Base-by-base conservation (phyloP, 1,140 invertebrate genomes). In the Drosophila obscura region DNA sequence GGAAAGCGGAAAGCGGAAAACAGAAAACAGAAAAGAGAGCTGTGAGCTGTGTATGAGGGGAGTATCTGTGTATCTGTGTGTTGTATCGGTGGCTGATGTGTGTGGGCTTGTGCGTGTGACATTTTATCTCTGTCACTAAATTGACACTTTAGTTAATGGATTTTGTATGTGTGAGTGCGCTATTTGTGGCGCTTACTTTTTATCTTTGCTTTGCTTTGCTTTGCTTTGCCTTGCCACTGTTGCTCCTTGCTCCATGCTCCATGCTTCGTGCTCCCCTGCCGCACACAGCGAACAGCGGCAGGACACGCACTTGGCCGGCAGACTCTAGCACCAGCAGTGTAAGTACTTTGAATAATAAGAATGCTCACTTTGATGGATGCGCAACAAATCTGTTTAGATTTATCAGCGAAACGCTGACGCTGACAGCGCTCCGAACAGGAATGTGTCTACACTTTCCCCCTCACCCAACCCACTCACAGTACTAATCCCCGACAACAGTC, bases 71-170 rank as follows among this genome's bases (percentile, higher is more conserved):
- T 52, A 45, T 68, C 65, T 76, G 44, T 44, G 67, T 16, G 51
- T 63, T 39, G 49, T 77, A 77, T 69, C 64, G 64, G 49, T 39
- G 62, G 45, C 63, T 43, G 55, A 48, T 58, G 45, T 43, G 43
- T 67, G 45, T 72, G 45, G 61, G 48, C 35, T 52, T 72, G 61
- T 85, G 73, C 63, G 80, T 90, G 82, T 90, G 85, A 81, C 87
- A 81, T 90, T 90, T 90, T 90, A 90, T 90, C 85, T 90, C 75
- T 90, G 87, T 90, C 85, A 90, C 87, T 90, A 90, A 90, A 90
- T 90, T 90, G 85, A 90, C 85, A 90, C 85, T 90, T 90, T 90
- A 90, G 81, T 90, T 90, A 89, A 90, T 90, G 87, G 85, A 82
- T 90, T 90, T 90, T 77, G 78, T 82, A 77, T 88, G 83, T 83